Percentiles rank a stretch among this genome's conserved stretches.
phyloP scores from a whole-genome alignment of 2,797 vertebrate species.

The Coendou prehensilis region DNA sequence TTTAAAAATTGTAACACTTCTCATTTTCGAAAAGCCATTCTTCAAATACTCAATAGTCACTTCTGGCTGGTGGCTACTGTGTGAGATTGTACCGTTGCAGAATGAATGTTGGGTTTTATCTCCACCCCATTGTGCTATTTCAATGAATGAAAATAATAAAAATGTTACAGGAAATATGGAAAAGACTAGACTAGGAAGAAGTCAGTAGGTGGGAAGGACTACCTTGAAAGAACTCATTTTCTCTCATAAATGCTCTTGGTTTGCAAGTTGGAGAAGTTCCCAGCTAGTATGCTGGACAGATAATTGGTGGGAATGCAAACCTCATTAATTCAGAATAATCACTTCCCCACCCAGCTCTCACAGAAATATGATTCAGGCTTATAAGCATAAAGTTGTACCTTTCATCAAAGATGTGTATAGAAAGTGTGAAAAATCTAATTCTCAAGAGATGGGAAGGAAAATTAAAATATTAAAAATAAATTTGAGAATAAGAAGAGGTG shows the following conservation, averaged over 20 bases:
- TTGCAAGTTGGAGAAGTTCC: not conserved
- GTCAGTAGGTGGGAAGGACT: not conserved
- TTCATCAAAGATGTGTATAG: not conserved
- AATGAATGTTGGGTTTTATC: not conserved
- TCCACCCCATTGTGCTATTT: not conserved
- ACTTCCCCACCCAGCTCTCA: not conserved
- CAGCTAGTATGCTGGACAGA: not conserved
- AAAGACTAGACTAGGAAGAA: not conserved
- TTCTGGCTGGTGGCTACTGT: not conserved
- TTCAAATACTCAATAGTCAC: not conserved
- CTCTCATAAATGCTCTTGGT: not conserved
- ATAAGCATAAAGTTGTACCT: not conserved
- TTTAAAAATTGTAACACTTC: not conserved
- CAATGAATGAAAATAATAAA: not conserved
- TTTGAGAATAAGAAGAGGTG: not conserved
- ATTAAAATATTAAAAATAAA: not conserved
- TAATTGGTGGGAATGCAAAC: not conserved
- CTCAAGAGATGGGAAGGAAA: not conserved
- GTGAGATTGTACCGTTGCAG: not conserved
- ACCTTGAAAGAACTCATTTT: not conserved
- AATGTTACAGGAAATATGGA: not conserved
- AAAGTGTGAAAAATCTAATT: conserved; percentile 1
- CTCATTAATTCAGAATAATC: not conserved
- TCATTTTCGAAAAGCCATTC: not conserved
- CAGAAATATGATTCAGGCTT: not conserved